These are phyloP conservation scores for Macrophya alboannulata DNA, from an alignment of 2,888 invertebrate genomes.

Conservation along the genomic window DNA sequence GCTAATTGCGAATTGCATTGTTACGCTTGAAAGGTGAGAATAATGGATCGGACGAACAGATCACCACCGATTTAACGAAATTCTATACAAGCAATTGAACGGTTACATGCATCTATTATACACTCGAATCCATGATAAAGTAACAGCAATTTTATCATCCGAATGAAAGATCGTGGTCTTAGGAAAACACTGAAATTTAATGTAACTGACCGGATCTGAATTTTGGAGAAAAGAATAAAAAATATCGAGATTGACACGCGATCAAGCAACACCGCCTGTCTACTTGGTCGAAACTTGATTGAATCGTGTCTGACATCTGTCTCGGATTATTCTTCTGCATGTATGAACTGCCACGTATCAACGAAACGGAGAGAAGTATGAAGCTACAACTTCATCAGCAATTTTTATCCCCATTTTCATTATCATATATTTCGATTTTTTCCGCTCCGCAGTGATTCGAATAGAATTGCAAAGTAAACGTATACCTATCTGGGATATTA, in stretches of 20 bases:
- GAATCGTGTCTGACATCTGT: not conserved
- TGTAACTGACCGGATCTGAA: not conserved
- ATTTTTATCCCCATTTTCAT: not conserved
- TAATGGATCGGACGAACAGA: not conserved
- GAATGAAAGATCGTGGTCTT: not conserved
- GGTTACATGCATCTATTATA: not conserved
- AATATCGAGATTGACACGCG: not conserved
- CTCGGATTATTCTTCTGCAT: slow-evolving; percentile 8
- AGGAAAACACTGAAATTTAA: not conserved
- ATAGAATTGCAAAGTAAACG: not conserved
- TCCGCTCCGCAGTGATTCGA: not conserved
- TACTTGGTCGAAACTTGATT: not conserved
- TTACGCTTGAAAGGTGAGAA: not conserved
- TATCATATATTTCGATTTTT: not conserved
- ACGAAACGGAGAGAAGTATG: not conserved
- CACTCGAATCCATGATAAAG: not conserved
- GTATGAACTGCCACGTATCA: too few relatives aligned
- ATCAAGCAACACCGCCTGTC: not conserved
- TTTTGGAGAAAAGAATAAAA: too few relatives aligned
- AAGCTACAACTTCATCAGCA: not conserved
- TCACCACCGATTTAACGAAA: not conserved
- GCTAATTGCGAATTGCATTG: not conserved
- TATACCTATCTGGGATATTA: not conserved
- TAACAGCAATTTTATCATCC: not conserved
- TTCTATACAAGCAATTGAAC: not conserved